Evolutionary conservation across 2,888 invertebrate species (phyloP), one percentile per base, ranked within the genome.

Genomic region (Iselma pallidipennis): DNA sequence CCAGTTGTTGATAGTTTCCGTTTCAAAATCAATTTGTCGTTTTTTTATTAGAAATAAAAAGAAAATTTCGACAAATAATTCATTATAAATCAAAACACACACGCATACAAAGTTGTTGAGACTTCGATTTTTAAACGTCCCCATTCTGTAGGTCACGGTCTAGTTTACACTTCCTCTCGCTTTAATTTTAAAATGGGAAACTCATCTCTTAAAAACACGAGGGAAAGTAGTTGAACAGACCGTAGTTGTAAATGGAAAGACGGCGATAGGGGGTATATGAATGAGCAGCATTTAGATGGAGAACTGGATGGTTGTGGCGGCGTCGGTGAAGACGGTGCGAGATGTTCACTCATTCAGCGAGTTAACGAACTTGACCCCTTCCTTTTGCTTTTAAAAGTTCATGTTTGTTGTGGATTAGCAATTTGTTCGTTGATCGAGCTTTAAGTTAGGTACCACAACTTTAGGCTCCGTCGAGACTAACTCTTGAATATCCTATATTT

Each of bases 141-240:
- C 25, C 49, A 56, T 54, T 52, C 49, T 71, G 70, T 79, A 78
- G 80, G 80, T 80, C 80, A 81, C 74, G 80, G 79, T 79, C 78
- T 78, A 76, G 77, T 79, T 79, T 79, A 77, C 79, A 80, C 79
- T 78, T 76, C 74, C 76, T 71, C 71, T 70, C 71, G 69, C 77
- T 78, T 79, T 79, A 79, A 80, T 79, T 80, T 80, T 78, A 78
- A 79, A 79, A 78, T 77, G 78, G 76, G 77, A 79, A 78, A 78
- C 78, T 79, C 80, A 79, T 80, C 79, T 79, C 74, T 77, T 76
- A 77, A 78, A 78, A 78, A 78, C 78, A 77, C 77, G 72, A 61
- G 73, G 71, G 73, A 71, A 72, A 70, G 72, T 72, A 71, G 69
- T 69, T 64, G 70, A 71, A 69, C 65, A 66, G 50, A 65, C 57